Conservation (phyloP, 2,797 vertebrate genomes). For the Coreius guichenoti region DNA sequence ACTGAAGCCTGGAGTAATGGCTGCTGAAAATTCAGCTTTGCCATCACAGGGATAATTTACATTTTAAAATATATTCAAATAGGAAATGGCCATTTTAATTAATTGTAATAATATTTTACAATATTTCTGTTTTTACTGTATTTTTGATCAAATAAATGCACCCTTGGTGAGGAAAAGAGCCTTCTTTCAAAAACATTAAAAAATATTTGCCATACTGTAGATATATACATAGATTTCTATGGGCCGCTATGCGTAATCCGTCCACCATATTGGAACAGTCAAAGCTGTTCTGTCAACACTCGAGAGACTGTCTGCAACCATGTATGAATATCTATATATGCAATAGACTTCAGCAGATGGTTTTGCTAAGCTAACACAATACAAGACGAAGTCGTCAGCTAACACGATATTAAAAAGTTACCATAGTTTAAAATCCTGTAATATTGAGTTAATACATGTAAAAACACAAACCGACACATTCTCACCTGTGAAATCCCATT, state of each 20-base stretch:
- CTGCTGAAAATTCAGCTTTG: not conserved
- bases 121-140: not conserved
- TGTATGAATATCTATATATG: not conserved
- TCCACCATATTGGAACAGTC: not conserved
- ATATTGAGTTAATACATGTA: not conserved
- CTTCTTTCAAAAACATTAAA: not conserved
- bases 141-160: not conserved
- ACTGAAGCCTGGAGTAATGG: not conserved
- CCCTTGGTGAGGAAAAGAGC: not conserved
- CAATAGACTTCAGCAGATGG: not conserved
- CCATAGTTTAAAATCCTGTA: not conserved
- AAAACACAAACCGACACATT: not conserved
- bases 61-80: not conserved
- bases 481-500: not conserved
- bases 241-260: fast-evolving
- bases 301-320: not conserved
- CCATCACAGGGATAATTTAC: not conserved
- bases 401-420: not conserved
- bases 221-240: not conserved
- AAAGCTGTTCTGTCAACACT: not conserved
- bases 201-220: too few species aligned
- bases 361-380: not conserved
- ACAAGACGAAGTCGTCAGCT: not conserved
- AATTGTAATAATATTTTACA: not conserved
- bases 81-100: not conserved